phyloP scores from a whole-genome alignment of 2,888 invertebrate species.

The Xylophagus ater region DNA sequence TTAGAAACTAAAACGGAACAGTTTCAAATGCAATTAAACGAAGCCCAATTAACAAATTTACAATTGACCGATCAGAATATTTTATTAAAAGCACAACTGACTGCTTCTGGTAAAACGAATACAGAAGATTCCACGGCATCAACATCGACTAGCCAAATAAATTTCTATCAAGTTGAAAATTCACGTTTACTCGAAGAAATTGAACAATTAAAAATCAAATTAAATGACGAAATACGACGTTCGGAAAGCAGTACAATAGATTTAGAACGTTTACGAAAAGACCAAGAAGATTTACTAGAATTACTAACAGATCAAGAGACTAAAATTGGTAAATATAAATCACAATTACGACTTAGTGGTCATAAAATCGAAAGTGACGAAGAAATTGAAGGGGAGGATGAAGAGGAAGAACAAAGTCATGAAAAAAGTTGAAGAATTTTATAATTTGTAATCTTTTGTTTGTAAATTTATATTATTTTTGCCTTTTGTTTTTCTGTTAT shows the following conservation, averaged over 20 bases:
- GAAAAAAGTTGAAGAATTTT: slow-evolving; percentile 4
- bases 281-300: slow-evolving; percentile 88
- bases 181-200: slow-evolving; percentile 30
- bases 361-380: slow-evolving; percentile 37
- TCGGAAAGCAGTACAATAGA: slow-evolving; percentile 37
- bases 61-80: slow-evolving; percentile 80
- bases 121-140: slow-evolving; percentile 18
- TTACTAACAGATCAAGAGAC: slow-evolving; percentile 77
- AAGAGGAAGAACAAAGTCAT: slow-evolving; percentile 1
- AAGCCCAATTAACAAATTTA: slow-evolving; percentile 57
- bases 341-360: slow-evolving; percentile 44
- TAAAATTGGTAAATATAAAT: slow-evolving; percentile 56
- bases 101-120: slow-evolving; percentile 30
- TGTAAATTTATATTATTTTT: too few species aligned
- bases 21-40: slow-evolving; percentile 46
- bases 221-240: slow-evolving; percentile 23
- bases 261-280: slow-evolving; percentile 59
- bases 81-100: slow-evolving; percentile 62
- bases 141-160: slow-evolving; percentile 24
- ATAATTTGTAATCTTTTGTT: too few species aligned
- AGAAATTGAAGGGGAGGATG: slow-evolving; percentile 31
- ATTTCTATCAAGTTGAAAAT: slow-evolving; percentile 31
- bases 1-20: slow-evolving; percentile 26
- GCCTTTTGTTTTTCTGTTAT: too few species aligned
- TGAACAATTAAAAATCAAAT: slow-evolving; percentile 32